Conservation (phyloP, 2,797 vertebrate species). For the Glossophaga mutica region DNA sequence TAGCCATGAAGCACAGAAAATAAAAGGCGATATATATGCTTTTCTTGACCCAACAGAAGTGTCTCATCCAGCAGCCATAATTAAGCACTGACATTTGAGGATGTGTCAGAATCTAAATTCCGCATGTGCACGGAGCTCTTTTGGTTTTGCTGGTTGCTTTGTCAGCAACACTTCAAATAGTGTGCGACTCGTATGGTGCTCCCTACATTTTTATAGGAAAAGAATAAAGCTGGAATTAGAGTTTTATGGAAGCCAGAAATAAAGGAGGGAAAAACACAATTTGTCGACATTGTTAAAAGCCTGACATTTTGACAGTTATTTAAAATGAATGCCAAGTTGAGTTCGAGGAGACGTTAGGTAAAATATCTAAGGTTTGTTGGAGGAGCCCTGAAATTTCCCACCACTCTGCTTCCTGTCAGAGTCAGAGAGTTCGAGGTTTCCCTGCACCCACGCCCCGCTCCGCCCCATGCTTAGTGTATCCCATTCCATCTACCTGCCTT, state of each 20-base stretch:
- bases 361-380: not conserved
- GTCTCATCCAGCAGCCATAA: not conserved
- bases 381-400: not conserved
- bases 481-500: not conserved
- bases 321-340: not conserved
- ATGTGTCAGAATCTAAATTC: not conserved
- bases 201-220: not conserved
- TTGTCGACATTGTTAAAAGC: not conserved
- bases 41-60: not conserved
- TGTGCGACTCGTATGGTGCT: not conserved
- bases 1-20: not conserved
- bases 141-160: too few relatives aligned
- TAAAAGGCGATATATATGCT: not conserved
- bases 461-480: not conserved
- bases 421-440: not conserved
- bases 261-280: not conserved
- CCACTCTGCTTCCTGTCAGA: not conserved
- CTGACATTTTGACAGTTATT: not conserved
- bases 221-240: not conserved
- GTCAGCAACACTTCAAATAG: not conserved
- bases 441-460: accelerated
- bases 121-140: not conserved
- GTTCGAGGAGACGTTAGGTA: not conserved
- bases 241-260: not conserved
- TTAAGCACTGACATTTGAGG: not conserved